Evolutionary conservation across 2,113 vertebrate genomes (phyloP), one percentile per base, ranked within the genome.

Genomic region (Sebastes schlegelii): DNA sequence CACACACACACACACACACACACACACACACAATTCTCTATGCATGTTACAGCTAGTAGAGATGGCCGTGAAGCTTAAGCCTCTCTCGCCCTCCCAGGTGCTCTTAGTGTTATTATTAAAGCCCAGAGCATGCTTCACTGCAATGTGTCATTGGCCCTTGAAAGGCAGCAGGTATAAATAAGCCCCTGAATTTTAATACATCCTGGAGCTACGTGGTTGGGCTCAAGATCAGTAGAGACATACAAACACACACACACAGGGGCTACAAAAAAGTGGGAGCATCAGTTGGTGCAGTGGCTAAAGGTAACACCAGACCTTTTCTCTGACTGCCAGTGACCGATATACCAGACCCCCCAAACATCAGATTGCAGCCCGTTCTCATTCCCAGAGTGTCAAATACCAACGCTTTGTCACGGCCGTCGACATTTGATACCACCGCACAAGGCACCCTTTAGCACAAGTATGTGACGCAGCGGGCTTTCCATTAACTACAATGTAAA

Each of bases 51-150:
- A 62, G 54, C 1, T 6, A 58, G 13, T 19, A 49, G 26, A 77
- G 61, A 74, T 51, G 67, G 6, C 57, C 17, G 1, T 45, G 40
- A 61, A 63, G 52, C 23, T 62, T 48, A 42, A 57, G 79, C 69
- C 45, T 4, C 46, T 58, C 48, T 58, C 55, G 58, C n/a, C 54
- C 71, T 58, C 52, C 54, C 26, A 66, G 67, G 57, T 66, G 40
- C 54, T 63, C 64, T 75, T 9, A 49, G 52, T 73, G 34, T 73
- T 76, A 61, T 82, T 82, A 74, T 80, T 82, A 78, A 82, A 79
- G 75, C 75, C 49, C 60, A 14, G 10, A 54, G 83, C 23, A 2
- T 58, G 69, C 60, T 54, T 73, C 51, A 43, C 65, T 72, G 60
- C 60, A 55, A 62, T 43, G 40, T 89, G 58, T 55, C 77, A 42